Evolutionary conservation across 1,140 invertebrate genomes (phyloP).

Genomic region (Neodiprion lecontei): DNA sequence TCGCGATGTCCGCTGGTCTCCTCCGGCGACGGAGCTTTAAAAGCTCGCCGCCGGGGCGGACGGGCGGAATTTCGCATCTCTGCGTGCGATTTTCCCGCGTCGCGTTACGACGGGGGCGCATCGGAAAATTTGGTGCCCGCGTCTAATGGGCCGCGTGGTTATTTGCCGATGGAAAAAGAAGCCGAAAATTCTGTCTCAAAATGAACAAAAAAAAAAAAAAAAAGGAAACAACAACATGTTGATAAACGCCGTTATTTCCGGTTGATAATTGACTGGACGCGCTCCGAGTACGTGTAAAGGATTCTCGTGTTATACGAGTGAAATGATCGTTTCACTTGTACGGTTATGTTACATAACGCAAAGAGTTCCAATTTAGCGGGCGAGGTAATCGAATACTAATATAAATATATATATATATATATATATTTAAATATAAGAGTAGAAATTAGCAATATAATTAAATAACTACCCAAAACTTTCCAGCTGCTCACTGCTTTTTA

Average conservation of each 20-base stretch:
- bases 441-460: conserved; percentile 49
- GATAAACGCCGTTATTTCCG: conserved; percentile 39
- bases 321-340: conserved; percentile 19
- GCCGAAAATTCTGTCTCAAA: background rate
- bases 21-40: background rate
- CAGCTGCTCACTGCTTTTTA: conserved; percentile 44
- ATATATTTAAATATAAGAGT: conserved; percentile 52
- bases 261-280: conserved; percentile 55
- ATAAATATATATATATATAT: background rate
- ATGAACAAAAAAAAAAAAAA: too few species aligned
- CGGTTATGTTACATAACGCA: conserved; percentile 13
- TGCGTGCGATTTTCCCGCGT: background rate
- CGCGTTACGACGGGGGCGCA: too few species aligned
- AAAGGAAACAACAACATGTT: background rate
- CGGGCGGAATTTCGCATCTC: conserved; percentile 1
- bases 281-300: conserved; percentile 46
- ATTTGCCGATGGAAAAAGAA: background rate
- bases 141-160: too few species aligned
- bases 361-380: conserved; percentile 56
- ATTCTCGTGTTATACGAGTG: background rate
- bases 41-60: conserved; percentile 11
- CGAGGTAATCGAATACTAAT: conserved; percentile 53
- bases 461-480: conserved; percentile 45
- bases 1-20: conserved; percentile 20
- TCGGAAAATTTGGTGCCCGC: too few species aligned